Percentiles rank a stretch among this genome's conserved stretches.
Evolutionary conservation across 2,797 vertebrate species (phyloP).

Genomic region (Rallus crepitans): DNA sequence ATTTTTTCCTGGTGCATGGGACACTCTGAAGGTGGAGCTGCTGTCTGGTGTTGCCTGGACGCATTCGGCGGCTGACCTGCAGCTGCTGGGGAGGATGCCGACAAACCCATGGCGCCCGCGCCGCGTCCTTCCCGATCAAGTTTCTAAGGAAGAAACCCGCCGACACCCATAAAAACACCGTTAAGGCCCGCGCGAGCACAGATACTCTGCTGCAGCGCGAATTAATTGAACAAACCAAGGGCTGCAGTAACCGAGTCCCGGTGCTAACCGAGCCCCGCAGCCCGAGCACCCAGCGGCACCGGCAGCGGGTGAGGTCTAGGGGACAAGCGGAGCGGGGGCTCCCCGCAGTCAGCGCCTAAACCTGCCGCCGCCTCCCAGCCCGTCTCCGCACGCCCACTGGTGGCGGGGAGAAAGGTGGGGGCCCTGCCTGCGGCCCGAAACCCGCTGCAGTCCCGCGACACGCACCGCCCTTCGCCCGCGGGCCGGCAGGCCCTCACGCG

Average conservation of each 20-base stretch:
- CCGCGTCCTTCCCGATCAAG: not conserved
- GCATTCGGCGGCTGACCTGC: constrained; percentile 63
- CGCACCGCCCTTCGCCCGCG: too few relatives aligned
- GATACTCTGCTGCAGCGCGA: rapidly evolving
- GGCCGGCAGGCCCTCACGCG: not conserved
- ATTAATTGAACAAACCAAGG: too few relatives aligned
- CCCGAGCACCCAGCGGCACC: rapidly evolving
- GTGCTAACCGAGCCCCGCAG: rapidly evolving
- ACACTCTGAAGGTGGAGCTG: constrained; percentile 76
- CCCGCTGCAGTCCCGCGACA: not conserved
- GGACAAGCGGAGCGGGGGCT: not conserved
- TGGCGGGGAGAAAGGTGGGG: not conserved
- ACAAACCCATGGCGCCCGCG: constrained; percentile 81
- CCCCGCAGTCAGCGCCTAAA: rapidly evolving
- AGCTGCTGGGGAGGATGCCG: constrained; percentile 74
- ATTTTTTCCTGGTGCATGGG: constrained; percentile 83
- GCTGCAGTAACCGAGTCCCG: not conserved
- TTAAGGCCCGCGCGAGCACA: rapidly evolving
- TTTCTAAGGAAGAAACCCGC: not conserved
- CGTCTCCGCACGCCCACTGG: not conserved
- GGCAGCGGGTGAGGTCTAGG: rapidly evolving
- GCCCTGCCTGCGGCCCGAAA: not conserved
- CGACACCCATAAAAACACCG: rapidly evolving
- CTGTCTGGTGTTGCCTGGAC: not conserved
- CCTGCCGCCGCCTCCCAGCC: too few relatives aligned